These are phyloP conservation scores for Drosophila setosimentum DNA, from an alignment of 2,888 invertebrate genomes.

Conservation along the genomic window DNA sequence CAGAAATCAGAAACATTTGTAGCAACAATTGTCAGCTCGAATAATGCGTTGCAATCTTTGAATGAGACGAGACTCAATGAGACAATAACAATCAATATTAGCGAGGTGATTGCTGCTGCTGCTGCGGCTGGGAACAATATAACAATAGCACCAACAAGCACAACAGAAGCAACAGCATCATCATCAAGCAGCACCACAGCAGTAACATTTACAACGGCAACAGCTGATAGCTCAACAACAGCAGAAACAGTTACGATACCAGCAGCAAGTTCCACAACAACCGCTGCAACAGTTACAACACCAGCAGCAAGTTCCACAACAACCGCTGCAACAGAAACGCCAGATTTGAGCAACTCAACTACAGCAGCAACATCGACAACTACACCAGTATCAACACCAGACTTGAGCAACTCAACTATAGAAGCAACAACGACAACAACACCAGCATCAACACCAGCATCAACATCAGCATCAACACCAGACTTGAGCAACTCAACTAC, in stretches of 20 bases:
- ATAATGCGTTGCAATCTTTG: slow-evolving; percentile 50
- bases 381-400: not conserved
- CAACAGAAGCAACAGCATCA: slow-evolving; percentile 13
- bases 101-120: slow-evolving; percentile 66
- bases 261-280: slow-evolving; percentile 1
- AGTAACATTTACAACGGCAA: slow-evolving; percentile 9
- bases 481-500: slow-evolving; percentile 13
- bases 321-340: slow-evolving; percentile 6
- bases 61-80: slow-evolving; percentile 64
- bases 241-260: slow-evolving; percentile 9
- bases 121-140: slow-evolving; percentile 5
- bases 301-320: slow-evolving; percentile 11
- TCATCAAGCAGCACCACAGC: slow-evolving; percentile 3
- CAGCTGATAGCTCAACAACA: slow-evolving; percentile 6
- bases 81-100: slow-evolving; percentile 62
- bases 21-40: slow-evolving; percentile 66
- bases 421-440: slow-evolving; percentile 3
- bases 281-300: slow-evolving; percentile 14
- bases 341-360: slow-evolving; percentile 3
- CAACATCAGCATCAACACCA: slow-evolving; percentile 19
- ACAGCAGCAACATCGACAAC: slow-evolving; percentile 8
- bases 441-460: slow-evolving; percentile 5
- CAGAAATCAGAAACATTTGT: slow-evolving; percentile 59
- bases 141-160: slow-evolving; percentile 17
- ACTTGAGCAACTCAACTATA: too few species aligned